Conservation (phyloP, 2,888 invertebrate species). For the Clepsis dumicolana region DNA sequence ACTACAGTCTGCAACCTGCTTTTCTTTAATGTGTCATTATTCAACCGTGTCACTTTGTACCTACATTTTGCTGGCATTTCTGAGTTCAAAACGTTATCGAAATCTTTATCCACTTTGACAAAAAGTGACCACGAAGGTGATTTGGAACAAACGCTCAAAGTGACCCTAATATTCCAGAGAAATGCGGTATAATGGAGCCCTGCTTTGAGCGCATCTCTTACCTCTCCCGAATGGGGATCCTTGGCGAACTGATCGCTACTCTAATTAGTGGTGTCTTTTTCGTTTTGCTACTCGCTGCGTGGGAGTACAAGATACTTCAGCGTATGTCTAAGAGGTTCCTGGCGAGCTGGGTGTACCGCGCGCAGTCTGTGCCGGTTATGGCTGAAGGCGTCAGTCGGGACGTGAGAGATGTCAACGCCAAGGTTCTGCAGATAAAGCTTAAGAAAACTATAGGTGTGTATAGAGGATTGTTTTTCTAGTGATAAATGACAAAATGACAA, state of each 20-base stretch:
- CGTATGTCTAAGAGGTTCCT: constrained; percentile 51
- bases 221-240: constrained; percentile 58
- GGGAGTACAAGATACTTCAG: constrained; percentile 66
- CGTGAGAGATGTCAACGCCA: constrained; percentile 56
- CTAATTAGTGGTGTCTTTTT: constrained; percentile 57
- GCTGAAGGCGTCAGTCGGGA: constrained; percentile 55
- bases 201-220: constrained; percentile 67
- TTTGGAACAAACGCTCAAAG: too few relatives aligned
- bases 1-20: too few relatives aligned
- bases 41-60: too few relatives aligned
- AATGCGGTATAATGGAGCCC: constrained; percentile 72
- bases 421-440: constrained; percentile 46
- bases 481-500: too few relatives aligned
- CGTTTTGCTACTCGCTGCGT: constrained; percentile 57
- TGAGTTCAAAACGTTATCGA: too few relatives aligned
- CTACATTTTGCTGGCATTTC: too few relatives aligned
- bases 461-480: neutral
- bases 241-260: constrained; percentile 62
- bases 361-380: neutral
- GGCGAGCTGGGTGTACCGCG: constrained; percentile 42
- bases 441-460: constrained; percentile 13
- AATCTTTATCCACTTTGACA: too few relatives aligned
- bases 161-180: constrained; percentile 56
- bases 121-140: too few relatives aligned
- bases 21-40: too few relatives aligned